Conservation (phyloP, 2,888 invertebrate genomes). For the Auanema sp. region DNA sequence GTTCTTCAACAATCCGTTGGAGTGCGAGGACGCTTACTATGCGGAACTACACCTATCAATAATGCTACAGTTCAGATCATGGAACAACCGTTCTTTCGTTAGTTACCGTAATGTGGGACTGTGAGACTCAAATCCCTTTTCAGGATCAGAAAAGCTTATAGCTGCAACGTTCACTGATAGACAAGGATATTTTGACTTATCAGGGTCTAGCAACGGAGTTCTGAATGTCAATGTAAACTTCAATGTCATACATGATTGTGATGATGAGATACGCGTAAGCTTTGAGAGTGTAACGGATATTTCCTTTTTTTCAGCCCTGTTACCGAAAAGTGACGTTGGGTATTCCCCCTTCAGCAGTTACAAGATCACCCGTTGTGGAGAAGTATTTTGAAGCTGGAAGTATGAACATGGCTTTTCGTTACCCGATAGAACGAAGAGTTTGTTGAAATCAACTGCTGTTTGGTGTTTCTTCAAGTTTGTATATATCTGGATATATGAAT, state of each 20-base stretch:
- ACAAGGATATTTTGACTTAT: not conserved
- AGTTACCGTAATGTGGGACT: no score
- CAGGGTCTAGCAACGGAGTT: not conserved
- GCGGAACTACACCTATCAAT: no score
- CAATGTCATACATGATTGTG: slow-evolving; percentile 5
- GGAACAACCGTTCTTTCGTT: no score
- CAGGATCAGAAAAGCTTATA: no score
- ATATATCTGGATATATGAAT: no score
- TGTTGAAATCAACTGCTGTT: slow-evolving; percentile 2
- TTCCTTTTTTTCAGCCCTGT: slow-evolving; percentile 4
- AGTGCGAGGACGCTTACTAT: no score
- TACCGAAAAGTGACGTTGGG: slow-evolving; percentile 2
- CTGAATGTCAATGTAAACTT: slow-evolving; percentile 2
- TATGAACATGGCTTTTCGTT: slow-evolving; percentile 9
- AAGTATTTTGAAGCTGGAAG: slow-evolving; percentile 6
- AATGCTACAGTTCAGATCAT: no score
- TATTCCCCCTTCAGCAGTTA: not conserved
- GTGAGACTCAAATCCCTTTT: no score
- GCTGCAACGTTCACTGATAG: slow-evolving; percentile 1
- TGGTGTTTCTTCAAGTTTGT: no score
- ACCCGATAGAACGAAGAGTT: slow-evolving; percentile 2
- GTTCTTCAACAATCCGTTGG: no score
- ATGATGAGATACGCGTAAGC: not conserved
- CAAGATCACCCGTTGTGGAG: not conserved
- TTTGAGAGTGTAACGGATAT: not conserved